Base-by-base conservation (phyloP, 2,888 invertebrate species). In the Hirtodrosophila histrioides region DNA sequence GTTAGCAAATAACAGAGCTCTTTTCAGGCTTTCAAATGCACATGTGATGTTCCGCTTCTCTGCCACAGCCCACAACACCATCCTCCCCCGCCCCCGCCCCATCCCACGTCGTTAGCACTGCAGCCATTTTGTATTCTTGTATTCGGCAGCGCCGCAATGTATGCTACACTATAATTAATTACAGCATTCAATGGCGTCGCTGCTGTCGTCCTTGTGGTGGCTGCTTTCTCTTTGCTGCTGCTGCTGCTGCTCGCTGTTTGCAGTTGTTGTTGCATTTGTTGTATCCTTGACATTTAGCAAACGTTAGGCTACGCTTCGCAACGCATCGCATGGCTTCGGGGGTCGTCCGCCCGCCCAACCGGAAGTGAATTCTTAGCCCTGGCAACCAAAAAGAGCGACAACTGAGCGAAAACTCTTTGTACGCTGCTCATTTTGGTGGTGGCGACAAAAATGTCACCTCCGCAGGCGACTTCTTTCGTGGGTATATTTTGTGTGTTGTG, bases 261-360 rank as follows among this genome's bases (percentile, higher is more conserved):
- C 27, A 27, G 51, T n/a, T 55, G 51, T 56, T 49, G 40, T 10
- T 33, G 7, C 39, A 45, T 54, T 73, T 67, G 73, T 76, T 76
- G 83, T 80, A 80, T 80, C 81, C 82, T 82, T 82, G 81, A 83
- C 81, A 83, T 82, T 82, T 82, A 63, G 70, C 63, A 76, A 65
- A 58, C 61, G 49, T 55, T 50, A 29, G 36, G 57, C 54, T 39
- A 39, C 65, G 55, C 58, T 50, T 44, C 48, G 57, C 57, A 31
- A 39, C 57, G 70, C 75, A 62, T 40, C 51, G 60, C 27, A 27
- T n/a, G 7, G 10, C 35, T 35, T 10, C 35, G 41, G 29, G 43
- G 31, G 45, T n/a, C n/a, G n/a, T n/a, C 41, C 65, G 50, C 37
- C 43, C 54, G 56, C 23, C 57, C 57, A 60, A 70, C 62, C 66